A percentile compares a stretch with the other conserved stretches of the same genome.
Evolutionary conservation across 2,797 vertebrate species (phyloP).

Genomic region (Poeciliopsis infans): DNA sequence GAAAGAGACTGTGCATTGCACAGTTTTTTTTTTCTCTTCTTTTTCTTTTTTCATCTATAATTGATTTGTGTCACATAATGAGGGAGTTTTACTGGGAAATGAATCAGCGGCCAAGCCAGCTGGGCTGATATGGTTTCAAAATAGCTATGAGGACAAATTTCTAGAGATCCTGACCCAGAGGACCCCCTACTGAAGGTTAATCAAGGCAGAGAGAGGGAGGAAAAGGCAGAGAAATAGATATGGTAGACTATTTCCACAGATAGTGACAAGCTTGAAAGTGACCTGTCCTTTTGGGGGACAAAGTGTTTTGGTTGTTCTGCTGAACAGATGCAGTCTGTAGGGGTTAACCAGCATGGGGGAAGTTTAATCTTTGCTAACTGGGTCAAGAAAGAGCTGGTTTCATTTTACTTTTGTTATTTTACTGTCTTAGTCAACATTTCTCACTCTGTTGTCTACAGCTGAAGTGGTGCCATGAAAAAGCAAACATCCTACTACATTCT

Average conservation of each 20-base stretch:
- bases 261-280: slow-evolving; percentile 43
- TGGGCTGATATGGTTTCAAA: slow-evolving; percentile 50
- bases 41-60: slow-evolving; percentile 61
- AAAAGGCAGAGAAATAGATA: slow-evolving; percentile 17
- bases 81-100: slow-evolving; percentile 54
- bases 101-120: slow-evolving; percentile 44
- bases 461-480: background rate
- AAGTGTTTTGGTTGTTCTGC: slow-evolving; percentile 19
- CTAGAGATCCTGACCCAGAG: slow-evolving; percentile 32
- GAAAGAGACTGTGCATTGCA: slow-evolving; percentile 43
- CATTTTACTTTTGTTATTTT: slow-evolving; percentile 4
- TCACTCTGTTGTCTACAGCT: background rate
- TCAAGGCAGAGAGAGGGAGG: slow-evolving; percentile 3
- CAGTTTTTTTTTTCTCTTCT: background rate
- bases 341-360: slow-evolving; percentile 15
- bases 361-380: slow-evolving; percentile 40
- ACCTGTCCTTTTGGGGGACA: slow-evolving; percentile 41
- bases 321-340: slow-evolving; percentile 16
- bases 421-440: background rate
- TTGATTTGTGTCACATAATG: slow-evolving; percentile 76
- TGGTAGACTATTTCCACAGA: slow-evolving; percentile 23
- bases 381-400: slow-evolving; percentile 21
- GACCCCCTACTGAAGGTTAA: slow-evolving; percentile 16
- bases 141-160: slow-evolving; percentile 52
- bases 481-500: background rate